phyloP scores from a whole-genome alignment of 2,797 vertebrate genomes.

The Vipera ursinii region DNA sequence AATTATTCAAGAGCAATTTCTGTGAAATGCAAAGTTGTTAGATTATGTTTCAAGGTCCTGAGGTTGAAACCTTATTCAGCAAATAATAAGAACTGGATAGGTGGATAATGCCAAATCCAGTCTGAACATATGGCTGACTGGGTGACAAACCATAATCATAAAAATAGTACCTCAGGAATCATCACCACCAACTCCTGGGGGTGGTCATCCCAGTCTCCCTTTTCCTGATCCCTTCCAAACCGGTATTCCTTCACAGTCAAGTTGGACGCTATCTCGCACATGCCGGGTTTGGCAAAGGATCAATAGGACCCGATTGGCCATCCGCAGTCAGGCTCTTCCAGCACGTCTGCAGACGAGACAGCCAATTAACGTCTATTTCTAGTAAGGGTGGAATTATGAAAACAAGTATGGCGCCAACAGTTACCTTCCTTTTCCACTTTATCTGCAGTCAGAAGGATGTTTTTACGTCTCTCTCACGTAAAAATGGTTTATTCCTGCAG shows the following conservation, averaged over 20 bases:
- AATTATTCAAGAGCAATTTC: not conserved
- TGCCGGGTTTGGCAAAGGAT: not conserved
- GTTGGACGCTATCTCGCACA: not conserved
- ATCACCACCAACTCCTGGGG: constrained; percentile 10
- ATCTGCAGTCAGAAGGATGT: not conserved
- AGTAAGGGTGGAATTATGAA: not conserved
- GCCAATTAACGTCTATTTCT: not conserved
- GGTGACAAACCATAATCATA: not conserved
- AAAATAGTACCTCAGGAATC: constrained; percentile 45
- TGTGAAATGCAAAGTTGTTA: not conserved
- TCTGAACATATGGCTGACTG: not conserved
- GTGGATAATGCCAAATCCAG: not conserved
- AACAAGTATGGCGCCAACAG: not conserved
- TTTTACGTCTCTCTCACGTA: not conserved
- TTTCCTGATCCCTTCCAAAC: not conserved
- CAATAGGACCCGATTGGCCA: too few relatives aligned
- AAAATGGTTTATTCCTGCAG: not conserved
- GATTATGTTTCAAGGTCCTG: not conserved
- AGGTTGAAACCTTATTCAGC: not conserved
- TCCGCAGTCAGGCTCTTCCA: not conserved
- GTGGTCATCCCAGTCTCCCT: not conserved
- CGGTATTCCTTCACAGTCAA: constrained; percentile 5
- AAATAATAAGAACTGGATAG: not conserved
- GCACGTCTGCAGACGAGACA: fast-evolving
- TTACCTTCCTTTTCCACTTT: not conserved